phyloP scores from a whole-genome alignment of 2,888 invertebrate genomes.

The Sceliomorpha sp. region DNA sequence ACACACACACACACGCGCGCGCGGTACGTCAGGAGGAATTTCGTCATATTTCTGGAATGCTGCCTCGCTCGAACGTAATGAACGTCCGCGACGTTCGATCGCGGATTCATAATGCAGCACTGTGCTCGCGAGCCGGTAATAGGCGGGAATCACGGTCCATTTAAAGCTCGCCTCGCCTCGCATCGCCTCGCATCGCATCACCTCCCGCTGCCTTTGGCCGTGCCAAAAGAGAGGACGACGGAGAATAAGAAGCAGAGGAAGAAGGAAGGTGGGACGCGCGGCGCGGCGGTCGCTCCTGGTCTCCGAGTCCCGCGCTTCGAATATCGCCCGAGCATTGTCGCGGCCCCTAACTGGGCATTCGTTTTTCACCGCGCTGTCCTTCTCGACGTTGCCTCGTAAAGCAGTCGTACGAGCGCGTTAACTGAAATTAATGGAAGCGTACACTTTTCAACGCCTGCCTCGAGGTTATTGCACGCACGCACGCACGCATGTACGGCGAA shows the following conservation, averaged over 20 bases:
- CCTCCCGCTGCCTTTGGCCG: too few species aligned
- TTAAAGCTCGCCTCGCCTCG: constrained; percentile 37
- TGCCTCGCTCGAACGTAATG: constrained; percentile 36
- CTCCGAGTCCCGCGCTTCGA: too few species aligned
- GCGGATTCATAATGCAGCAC: constrained; percentile 34
- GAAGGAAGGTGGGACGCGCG: too few species aligned
- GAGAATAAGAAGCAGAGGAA: too few species aligned
- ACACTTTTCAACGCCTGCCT: constrained; percentile 67
- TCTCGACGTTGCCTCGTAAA: constrained; percentile 58
- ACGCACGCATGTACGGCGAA: not conserved
- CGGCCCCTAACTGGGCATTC: constrained; percentile 22
- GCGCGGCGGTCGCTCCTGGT: too few species aligned
- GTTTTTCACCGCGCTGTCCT: constrained; percentile 25
- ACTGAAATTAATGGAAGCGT: constrained; percentile 72
- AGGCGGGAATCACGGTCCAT: constrained; percentile 53
- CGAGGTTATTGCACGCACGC: constrained; percentile 25
- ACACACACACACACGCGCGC: too few species aligned
- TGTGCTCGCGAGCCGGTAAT: constrained; percentile 41
- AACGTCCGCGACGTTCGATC: constrained; percentile 45
- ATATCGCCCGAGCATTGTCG: too few species aligned
- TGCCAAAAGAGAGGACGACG: constrained; percentile 50
- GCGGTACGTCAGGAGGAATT: constrained; percentile 41
- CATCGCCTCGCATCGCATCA: too few species aligned
- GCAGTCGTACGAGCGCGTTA: constrained; percentile 56
- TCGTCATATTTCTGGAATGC: constrained; percentile 48